Evolutionary conservation across 1,140 invertebrate species (phyloP).

Genomic region (Drosophila novamexicana): DNA sequence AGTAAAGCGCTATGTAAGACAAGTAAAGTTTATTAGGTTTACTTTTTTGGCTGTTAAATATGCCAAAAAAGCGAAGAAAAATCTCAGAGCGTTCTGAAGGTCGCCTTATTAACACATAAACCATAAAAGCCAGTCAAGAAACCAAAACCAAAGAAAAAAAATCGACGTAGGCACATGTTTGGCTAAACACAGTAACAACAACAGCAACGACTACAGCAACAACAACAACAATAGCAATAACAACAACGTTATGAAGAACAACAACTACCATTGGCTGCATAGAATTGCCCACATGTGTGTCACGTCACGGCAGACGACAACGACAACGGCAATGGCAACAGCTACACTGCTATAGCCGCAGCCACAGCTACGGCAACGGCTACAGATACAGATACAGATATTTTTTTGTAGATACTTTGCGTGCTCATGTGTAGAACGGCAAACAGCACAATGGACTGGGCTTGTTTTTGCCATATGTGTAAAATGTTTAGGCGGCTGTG

Average conservation of each 20-base stretch:
- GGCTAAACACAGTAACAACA: conserved; percentile 58
- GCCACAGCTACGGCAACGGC: conserved; percentile 43
- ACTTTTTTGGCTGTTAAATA: conserved; percentile 15
- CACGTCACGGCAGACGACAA: conserved; percentile 79
- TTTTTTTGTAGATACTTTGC: conserved; percentile 57
- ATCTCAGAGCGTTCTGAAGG: conserved; percentile 68
- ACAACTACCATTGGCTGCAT: conserved; percentile 59
- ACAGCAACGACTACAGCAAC: conserved; percentile 32
- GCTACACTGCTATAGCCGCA: conserved; percentile 30
- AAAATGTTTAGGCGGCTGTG: conserved; percentile 75
- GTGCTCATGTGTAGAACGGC: conserved; percentile 59
- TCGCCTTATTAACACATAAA: conserved; percentile 81
- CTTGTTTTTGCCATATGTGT: conserved; percentile 80
- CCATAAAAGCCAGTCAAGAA: conserved; percentile 70
- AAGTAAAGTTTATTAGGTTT: conserved; percentile 24
- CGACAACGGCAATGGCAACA: conserved; percentile 45
- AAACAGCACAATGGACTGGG: conserved; percentile 58
- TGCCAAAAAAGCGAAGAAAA: conserved; percentile 51
- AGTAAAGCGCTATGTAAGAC: conserved; percentile 11
- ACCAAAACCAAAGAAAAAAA: conserved; percentile 9
- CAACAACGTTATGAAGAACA: conserved; percentile 23
- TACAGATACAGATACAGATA: neutral
- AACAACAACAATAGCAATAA: conserved; percentile 25
- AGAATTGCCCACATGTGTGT: conserved; percentile 81
- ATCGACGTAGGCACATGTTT: conserved; percentile 78